These are phyloP conservation scores for Myotis pilosus DNA, from an alignment of 2,797 vertebrate genomes.

Conservation along the genomic window DNA sequence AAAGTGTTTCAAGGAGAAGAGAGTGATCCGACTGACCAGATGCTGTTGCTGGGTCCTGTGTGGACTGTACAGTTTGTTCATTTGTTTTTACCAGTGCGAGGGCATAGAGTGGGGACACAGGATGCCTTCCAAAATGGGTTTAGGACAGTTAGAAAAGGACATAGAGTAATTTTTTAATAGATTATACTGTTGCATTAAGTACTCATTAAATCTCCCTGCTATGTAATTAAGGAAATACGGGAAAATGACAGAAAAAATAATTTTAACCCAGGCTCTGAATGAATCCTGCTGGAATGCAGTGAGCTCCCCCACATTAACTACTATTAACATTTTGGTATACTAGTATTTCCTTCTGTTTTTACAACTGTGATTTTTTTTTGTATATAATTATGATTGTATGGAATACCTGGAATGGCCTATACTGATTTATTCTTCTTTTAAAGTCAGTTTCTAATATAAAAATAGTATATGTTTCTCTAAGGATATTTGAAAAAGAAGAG, in stretches of 20 bases:
- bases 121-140: background rate
- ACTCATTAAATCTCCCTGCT: background rate
- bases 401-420: background rate
- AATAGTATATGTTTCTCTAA: conserved; percentile 14
- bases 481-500: background rate
- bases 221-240: background rate
- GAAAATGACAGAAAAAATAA: background rate
- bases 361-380: background rate
- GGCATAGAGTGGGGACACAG: background rate
- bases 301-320: background rate
- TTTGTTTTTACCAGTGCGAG: background rate
- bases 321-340: background rate
- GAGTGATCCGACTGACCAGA: background rate
- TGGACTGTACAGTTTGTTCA: background rate
- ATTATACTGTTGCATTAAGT: background rate
- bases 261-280: background rate
- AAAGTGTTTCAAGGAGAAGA: background rate
- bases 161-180: background rate
- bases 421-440: background rate
- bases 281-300: background rate
- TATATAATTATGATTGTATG: background rate
- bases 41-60: background rate
- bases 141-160: background rate
- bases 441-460: conserved; percentile 2
- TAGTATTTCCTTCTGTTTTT: background rate